A percentile compares a stretch with the other conserved stretches of the same genome.
Conservation (phyloP, 2,888 invertebrate genomes). For the Blomia tropicalis region DNA sequence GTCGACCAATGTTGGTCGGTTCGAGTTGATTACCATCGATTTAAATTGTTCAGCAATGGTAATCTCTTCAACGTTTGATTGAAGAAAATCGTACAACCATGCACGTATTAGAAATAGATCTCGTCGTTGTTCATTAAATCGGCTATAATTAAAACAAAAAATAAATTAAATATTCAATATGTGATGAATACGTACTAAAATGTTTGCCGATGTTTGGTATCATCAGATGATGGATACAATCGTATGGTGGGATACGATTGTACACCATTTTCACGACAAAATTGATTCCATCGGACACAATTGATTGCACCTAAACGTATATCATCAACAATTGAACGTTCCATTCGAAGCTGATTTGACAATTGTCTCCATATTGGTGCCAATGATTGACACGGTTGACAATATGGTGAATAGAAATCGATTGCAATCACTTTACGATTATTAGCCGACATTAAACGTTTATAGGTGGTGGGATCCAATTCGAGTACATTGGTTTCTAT, state of each 20-base stretch:
- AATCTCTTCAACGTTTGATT: slow-evolving; percentile 42
- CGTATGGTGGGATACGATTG: slow-evolving; percentile 51
- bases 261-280: slow-evolving; percentile 47
- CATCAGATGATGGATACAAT: slow-evolving; percentile 44
- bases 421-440: slow-evolving; percentile 46
- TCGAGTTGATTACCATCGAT: slow-evolving; percentile 39
- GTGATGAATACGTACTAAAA: slow-evolving; percentile 33
- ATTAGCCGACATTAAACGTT: slow-evolving; percentile 40
- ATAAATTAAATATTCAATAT: slow-evolving; percentile 7
- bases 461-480: slow-evolving; percentile 44
- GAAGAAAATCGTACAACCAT: slow-evolving; percentile 49
- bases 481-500: slow-evolving; percentile 35
- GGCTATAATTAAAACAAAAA: slow-evolving; percentile 36
- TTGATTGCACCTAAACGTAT: slow-evolving; percentile 50
- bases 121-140: slow-evolving; percentile 46
- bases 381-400: slow-evolving; percentile 54
- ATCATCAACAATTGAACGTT: slow-evolving; percentile 35
- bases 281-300: slow-evolving; percentile 44
- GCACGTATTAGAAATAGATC: slow-evolving; percentile 46
- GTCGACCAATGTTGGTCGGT: slow-evolving; percentile 41
- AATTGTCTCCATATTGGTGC: slow-evolving; percentile 50
- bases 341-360: slow-evolving; percentile 41
- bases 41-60: slow-evolving; percentile 39
- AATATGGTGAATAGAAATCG: slow-evolving; percentile 58
- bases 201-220: slow-evolving; percentile 32